Percentiles rank a stretch among this genome's conserved stretches.
These are phyloP conservation scores for Mormoops blainvillei DNA, from an alignment of 2,113 vertebrate species.

Conservation along the genomic window DNA sequence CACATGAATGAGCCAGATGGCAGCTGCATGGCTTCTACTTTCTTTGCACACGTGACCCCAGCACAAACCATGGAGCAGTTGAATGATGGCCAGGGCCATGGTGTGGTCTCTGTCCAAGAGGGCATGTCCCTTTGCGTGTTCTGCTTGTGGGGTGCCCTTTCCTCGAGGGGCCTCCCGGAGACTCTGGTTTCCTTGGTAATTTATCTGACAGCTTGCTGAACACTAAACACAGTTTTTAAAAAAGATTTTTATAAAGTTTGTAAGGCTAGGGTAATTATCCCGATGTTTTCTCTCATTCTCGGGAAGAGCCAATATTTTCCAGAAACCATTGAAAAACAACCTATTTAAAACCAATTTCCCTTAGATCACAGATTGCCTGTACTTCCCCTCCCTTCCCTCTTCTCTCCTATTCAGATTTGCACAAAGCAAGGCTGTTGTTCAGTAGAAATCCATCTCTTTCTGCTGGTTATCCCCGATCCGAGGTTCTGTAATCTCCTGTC, in stretches of 20 bases:
- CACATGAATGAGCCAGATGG: neutral
- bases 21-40: neutral
- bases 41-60: fast-evolving
- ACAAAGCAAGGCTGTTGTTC: slow-evolving; percentile 48
- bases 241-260: neutral
- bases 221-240: neutral
- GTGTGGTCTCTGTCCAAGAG: neutral
- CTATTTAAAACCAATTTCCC: slow-evolving; percentile 14
- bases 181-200: neutral
- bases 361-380: neutral
- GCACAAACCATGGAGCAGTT: neutral
- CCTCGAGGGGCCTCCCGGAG: neutral
- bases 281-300: slow-evolving; percentile 32
- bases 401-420: slow-evolving; percentile 41
- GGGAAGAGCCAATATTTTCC: neutral
- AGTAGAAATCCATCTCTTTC: slow-evolving; percentile 1
- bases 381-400: neutral
- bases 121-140: neutral
- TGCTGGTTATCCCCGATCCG: slow-evolving; percentile 16
- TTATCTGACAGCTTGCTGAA: neutral
- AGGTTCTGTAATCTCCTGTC: slow-evolving; percentile 38
- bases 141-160: neutral
- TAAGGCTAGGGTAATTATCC: slow-evolving; percentile 47
- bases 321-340: slow-evolving; percentile 29
- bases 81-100: fast-evolving